Percentiles rank a stretch among this genome's conserved stretches.
Conservation (phyloP, 2,888 invertebrate species). For the Drosophila mulleri region DNA sequence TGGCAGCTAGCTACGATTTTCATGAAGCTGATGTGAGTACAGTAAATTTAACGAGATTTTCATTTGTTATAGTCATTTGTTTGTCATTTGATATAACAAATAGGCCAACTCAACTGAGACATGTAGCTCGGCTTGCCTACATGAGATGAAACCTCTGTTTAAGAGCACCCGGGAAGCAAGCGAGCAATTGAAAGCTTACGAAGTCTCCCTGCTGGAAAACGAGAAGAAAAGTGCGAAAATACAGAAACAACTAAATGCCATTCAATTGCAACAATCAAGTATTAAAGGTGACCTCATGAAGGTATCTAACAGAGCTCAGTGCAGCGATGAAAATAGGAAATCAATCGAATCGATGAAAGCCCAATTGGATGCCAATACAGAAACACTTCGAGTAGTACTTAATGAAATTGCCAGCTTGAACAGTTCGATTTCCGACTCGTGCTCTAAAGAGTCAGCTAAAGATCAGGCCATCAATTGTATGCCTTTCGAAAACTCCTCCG, state of each 20-base stretch:
- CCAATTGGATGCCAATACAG: slow-evolving; percentile 9
- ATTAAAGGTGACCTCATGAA: neutral
- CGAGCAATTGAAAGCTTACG: neutral
- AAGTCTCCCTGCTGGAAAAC: neutral
- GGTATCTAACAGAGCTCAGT: neutral
- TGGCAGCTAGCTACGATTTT: neutral
- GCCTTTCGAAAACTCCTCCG: neutral
- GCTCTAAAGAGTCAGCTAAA: neutral
- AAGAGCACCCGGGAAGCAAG: neutral
- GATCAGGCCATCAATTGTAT: slow-evolving; percentile 2
- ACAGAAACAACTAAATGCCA: neutral
- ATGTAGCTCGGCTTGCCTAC: neutral
- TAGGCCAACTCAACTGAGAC: neutral
- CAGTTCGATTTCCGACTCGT: neutral
- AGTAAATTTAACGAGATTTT: neutral
- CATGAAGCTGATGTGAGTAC: neutral
- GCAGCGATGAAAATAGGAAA: neutral
- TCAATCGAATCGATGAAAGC: neutral
- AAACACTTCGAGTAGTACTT: neutral
- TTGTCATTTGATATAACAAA: neutral
- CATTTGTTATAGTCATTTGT: too few relatives aligned
- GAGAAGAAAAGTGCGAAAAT: neutral
- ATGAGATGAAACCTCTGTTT: neutral
- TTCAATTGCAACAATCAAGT: neutral
- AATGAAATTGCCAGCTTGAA: neutral